Evolutionary conservation across 2,113 vertebrate species (phyloP).

Genomic region (Tricholaema leucomelas): DNA sequence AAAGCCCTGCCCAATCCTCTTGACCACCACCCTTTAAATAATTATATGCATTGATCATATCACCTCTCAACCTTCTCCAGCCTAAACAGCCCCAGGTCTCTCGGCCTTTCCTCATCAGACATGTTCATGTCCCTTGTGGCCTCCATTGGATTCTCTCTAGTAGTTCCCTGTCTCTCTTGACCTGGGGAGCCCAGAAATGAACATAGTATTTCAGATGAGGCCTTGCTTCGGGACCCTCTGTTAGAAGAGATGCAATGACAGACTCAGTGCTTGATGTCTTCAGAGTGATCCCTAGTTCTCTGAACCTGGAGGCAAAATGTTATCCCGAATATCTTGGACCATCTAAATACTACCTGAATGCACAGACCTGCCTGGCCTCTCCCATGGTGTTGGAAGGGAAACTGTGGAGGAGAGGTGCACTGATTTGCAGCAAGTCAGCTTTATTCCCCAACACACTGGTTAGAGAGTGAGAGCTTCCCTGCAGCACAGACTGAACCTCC

Average conservation of each 20-base stretch:
- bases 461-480: not conserved
- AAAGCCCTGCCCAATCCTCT: too few species aligned
- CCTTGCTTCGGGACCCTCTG: too few species aligned
- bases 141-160: too few species aligned
- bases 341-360: not conserved
- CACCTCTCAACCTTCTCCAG: too few species aligned
- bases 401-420: not conserved
- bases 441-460: not conserved
- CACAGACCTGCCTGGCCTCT: not conserved
- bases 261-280: not conserved
- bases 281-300: not conserved
- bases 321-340: not conserved
- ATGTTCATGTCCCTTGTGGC: too few species aligned
- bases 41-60: too few species aligned
- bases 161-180: too few species aligned
- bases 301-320: not conserved
- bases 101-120: too few species aligned
- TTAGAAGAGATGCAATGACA: not conserved
- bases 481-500: not conserved
- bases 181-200: too few species aligned
- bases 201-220: too few species aligned
- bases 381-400: not conserved
- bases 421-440: not conserved
- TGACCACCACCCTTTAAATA: too few species aligned
- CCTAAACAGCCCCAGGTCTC: too few species aligned